Evolutionary conservation across 2,888 invertebrate species (phyloP).

Genomic region (Xestia rhomboidea): DNA sequence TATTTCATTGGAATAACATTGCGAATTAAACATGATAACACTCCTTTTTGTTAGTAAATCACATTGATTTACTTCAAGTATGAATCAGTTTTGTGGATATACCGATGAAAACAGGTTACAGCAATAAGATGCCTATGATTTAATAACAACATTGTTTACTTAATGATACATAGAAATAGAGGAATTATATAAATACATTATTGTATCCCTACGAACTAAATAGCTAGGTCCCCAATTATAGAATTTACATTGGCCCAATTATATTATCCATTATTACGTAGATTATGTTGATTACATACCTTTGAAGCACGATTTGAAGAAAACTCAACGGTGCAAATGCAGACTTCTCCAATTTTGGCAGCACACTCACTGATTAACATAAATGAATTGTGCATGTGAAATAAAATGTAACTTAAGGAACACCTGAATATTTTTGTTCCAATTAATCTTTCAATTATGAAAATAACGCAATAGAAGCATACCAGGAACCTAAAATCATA

Average conservation of each 20-base stretch:
- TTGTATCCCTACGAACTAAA: not conserved
- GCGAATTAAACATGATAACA: not conserved
- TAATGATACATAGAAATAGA: not conserved
- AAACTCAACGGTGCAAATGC: conserved; percentile 59
- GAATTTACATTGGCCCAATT: not conserved
- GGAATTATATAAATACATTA: not conserved
- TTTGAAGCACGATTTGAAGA: conserved; percentile 54
- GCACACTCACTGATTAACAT: conserved; percentile 65
- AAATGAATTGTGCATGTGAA: conserved; percentile 53
- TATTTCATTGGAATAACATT: not conserved
- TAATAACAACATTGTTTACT: not conserved
- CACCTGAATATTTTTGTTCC: conserved; percentile 29
- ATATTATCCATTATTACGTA: not conserved
- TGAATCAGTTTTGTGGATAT: not conserved
- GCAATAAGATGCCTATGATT: not conserved
- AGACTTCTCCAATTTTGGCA: conserved; percentile 59
- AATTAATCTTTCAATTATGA: conserved; percentile 37
- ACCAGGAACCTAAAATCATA: conserved; percentile 60
- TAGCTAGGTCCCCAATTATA: not conserved
- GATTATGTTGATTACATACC: conserved; percentile 54
- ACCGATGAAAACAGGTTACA: not conserved
- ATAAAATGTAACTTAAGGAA: conserved; percentile 50
- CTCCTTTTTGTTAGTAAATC: conserved; percentile 1
- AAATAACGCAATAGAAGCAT: conserved; percentile 52
- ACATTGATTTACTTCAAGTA: conserved; percentile 4